Evolutionary conservation across 1,140 invertebrate genomes (phyloP), one percentile per base, ranked within the genome.

Genomic region (Pogonognathellus flavescens): DNA sequence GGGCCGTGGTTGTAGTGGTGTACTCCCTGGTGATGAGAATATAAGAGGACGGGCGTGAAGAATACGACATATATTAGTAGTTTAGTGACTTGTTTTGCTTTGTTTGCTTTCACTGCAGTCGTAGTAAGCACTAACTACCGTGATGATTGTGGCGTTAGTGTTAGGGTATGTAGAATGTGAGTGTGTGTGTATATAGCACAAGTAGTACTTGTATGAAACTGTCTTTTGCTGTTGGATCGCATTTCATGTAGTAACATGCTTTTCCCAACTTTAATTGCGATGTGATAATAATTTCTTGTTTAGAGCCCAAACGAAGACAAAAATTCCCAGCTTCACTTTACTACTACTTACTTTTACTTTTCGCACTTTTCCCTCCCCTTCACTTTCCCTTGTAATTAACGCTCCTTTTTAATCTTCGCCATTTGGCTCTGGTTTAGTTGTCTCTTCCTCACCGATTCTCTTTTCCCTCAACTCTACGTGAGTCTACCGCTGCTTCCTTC

Each of bases 221-320:
- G 70, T 76, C 70, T 50, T 31, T 76, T 76, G 14, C 62, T 25
- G 16, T 14, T 76, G 70, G 41, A 50, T 50, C 70, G 31, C 70
- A 76, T 76, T 31, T 76, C 70, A 76, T 76, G 41, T 31, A 76
- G 41, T 31, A 76, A 76, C 52, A 81, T 57, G 18, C 50, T 25
- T 81, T 81, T n/a, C 80, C 80, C 31, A 81, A 81, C 80, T 81
- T 81, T 81, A 81, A 81, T 81, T 81, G 80, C 80, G 22, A 81
- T 55, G 55, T 55, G 80, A 81, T 53, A 81, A 81, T 81, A 81
- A 81, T 57, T 81, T 57, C 80, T 53, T 55, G 50, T 81, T 55
- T 81, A 20, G 80, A 41, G 11, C 50, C 50, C 50, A 18, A 81
- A 25, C 13, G 25, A 59, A 81, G 80, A 81, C 50, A 81, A 59